Base-by-base conservation (phyloP, 2,113 vertebrate genomes). In the Alouatta palliata region DNA sequence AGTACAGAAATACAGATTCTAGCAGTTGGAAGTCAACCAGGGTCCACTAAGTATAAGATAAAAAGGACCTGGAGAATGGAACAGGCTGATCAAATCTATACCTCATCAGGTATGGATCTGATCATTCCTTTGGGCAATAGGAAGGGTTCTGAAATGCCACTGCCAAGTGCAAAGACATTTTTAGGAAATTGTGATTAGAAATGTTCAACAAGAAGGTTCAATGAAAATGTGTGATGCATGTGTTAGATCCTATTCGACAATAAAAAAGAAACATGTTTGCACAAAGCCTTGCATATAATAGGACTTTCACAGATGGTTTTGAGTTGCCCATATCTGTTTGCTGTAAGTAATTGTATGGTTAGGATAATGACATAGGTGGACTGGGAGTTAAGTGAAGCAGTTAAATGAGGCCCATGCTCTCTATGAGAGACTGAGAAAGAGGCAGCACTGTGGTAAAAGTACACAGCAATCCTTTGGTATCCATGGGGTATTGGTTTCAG, bases 261-360 rank as follows among this genome's bases (percentile, higher is more conserved):
- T 47, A 68, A 80, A 95, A 19, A 88, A 88, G 27, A 68, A 95
- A 43, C 27, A 68, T 45, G 19, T 71, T 89, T 12, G 2, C n/a
- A 71, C 10, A 71, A 88, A 96, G 30, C 8, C 52, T 87, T 87
- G 25, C 77, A 45, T 4, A 20, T 27, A 71, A 37, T 21, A 82
- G 45, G 47, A 85, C 64, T 76, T 97, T 40, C 27, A 66, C 47
- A 84, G 40, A 83, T 86, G 43, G 32, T 64, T 97, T 90, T 76
- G 27, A 94, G 45, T 86, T 81, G 9, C 14, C 47, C 14, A 2
- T n/a, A 14, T 76, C 13, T 2, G 40, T 83, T 84, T 87, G 25
- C 40, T 90, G 1, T 87, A 94, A 83, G 70, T 61, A 77, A n/a
- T 64, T 84, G 16, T 82, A 71, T 88, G 92, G 8, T 76, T 93